A percentile compares a stretch with the other conserved stretches of the same genome.
Conservation (phyloP, 2,888 invertebrate species). For the Lumbricus terrestris region DNA sequence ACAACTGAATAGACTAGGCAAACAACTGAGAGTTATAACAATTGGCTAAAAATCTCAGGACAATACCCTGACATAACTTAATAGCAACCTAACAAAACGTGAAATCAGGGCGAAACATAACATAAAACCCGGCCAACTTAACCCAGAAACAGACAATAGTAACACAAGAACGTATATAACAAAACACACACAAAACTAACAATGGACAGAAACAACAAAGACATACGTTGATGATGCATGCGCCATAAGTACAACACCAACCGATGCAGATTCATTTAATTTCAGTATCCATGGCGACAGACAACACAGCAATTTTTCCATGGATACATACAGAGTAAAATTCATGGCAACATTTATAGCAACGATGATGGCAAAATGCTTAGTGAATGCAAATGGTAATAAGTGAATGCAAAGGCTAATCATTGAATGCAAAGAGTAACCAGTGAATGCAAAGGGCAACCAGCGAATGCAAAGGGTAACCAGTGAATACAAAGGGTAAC, state of each 20-base stretch:
- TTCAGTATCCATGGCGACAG: not conserved
- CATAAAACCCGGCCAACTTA: not conserved
- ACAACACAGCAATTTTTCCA: not conserved
- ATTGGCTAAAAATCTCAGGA: not conserved
- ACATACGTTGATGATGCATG: not conserved
- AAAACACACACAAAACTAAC: not conserved
- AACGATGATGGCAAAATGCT: not conserved
- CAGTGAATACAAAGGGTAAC: not conserved
- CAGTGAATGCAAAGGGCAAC: too few relatives aligned
- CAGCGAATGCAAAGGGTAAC: too few relatives aligned
- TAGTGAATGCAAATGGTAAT: too few relatives aligned
- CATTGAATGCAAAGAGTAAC: not conserved
- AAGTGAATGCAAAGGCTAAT: too few relatives aligned
- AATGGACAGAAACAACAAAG: not conserved
- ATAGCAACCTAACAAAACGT: not conserved
- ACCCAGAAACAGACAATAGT: not conserved
- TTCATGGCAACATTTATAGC: not conserved
- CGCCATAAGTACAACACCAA: not conserved
- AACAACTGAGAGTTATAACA: not conserved
- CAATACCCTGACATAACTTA: not conserved
- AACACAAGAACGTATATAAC: not conserved
- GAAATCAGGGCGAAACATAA: not conserved
- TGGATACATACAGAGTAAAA: not conserved
- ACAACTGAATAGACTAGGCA: not conserved
- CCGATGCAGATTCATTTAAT: not conserved